Percentiles rank a stretch among this genome's conserved stretches.
phyloP scores from a whole-genome alignment of 64 coral and sea anemone genomes.

The Pocillopora verrucosa region DNA sequence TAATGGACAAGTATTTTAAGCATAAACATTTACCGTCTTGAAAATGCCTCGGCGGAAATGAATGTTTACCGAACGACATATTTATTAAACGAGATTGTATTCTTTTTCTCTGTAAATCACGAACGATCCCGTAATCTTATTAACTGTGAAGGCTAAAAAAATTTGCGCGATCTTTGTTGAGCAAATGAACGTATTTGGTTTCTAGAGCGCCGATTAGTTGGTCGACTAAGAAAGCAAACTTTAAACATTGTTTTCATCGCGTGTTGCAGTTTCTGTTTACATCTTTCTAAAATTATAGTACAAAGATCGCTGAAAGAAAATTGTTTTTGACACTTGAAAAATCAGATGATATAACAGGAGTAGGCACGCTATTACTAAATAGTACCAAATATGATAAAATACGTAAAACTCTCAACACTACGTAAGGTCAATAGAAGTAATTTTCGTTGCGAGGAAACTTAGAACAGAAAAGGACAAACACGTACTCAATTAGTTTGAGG shows the following conservation, averaged over 20 bases:
- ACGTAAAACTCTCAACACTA: neutral
- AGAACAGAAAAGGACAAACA: neutral
- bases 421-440: neutral
- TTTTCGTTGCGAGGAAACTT: neutral
- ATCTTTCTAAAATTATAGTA: slow-evolving; percentile 20
- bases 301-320: slow-evolving; percentile 12
- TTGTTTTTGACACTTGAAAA: slow-evolving; percentile 18
- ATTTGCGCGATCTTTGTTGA: neutral
- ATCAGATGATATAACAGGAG: slow-evolving; percentile 5
- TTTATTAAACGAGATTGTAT: slow-evolving; percentile 1
- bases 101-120: neutral
- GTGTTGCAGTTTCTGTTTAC: slow-evolving; percentile 38
- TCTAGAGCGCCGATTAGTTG: neutral
- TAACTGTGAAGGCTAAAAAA: neutral
- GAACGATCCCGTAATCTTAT: neutral
- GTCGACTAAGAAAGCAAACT: neutral
- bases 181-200: neutral
- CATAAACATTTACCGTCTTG: neutral
- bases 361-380: neutral
- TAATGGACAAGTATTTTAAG: slow-evolving; percentile 31
- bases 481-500: neutral
- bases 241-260: neutral
- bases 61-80: slow-evolving; percentile 8
- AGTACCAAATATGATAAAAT: neutral
- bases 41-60: slow-evolving; percentile 21